Percentiles rank a stretch among this genome's conserved stretches.
Conservation (phyloP, 2,113 vertebrate genomes). For the Crotalus viridis region DNA sequence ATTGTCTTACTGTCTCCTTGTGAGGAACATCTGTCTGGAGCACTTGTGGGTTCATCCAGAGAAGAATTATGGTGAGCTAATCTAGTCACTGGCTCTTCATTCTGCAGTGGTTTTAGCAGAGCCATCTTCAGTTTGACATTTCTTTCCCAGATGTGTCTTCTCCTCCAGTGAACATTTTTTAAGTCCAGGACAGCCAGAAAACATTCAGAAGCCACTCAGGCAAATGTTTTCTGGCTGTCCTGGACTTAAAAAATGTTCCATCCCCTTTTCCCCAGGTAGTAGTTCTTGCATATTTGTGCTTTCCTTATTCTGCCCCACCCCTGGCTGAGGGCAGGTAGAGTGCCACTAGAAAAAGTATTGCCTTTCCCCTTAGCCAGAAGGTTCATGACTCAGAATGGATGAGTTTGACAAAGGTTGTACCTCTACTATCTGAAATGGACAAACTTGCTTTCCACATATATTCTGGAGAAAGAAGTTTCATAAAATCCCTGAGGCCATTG, state of each 20-base stretch:
- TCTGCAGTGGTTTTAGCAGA: neutral
- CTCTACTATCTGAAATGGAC: neutral
- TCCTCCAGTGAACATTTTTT: neutral
- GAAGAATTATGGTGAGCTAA: neutral
- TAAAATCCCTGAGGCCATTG: neutral
- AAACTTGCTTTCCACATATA: neutral
- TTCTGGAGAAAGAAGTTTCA: neutral
- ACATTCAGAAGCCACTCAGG: too few species aligned
- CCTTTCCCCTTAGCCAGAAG: neutral
- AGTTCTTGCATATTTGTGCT: neutral
- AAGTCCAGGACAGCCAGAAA: too few species aligned
- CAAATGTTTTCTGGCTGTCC: neutral
- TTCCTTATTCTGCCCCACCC: neutral
- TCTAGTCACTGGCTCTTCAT: neutral
- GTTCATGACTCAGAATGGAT: neutral
- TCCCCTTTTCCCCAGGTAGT: neutral
- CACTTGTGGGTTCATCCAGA: neutral
- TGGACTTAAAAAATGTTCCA: neutral
- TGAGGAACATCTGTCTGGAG: neutral
- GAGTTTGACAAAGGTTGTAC: neutral
- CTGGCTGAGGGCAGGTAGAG: neutral
- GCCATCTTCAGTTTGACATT: neutral
- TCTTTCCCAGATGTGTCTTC: neutral
- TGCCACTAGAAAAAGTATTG: neutral
- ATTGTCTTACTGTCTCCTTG: neutral